Base-by-base conservation (phyloP, 2,888 invertebrate genomes). In the Coremacera marginata region DNA sequence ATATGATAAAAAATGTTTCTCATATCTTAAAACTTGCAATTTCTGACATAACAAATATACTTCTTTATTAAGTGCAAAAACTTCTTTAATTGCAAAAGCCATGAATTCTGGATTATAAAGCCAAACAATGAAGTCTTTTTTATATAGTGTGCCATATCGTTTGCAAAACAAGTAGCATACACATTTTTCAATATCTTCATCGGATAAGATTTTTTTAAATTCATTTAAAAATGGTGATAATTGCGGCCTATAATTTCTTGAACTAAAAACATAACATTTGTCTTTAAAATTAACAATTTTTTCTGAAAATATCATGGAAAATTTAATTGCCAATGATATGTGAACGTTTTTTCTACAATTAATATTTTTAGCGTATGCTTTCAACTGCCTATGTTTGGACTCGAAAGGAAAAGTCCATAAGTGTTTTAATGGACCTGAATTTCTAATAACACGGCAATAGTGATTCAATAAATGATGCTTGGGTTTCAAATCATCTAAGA, bases 341-440 rank as follows among this genome's bases (percentile, higher is more conserved):
- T 5, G 31, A n/a, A 75, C 34, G 68, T 68, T 68, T 57, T 75
- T 75, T 67, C 67, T 51, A 19, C 67, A 68, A 55, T 65, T 74
- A 51, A 67, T 74, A 37, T 74, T 74, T 65, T 65, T 67, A 16
- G 65, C 62, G 52, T 74, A 74, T 14, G 55, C 25, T 74, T 74
- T 74, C n/a, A 51, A n/a, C 31, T 74, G 31, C 65, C 55, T 67
- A 65, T 74, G 74, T 65, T 74, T 74, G 19, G 74, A 52, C 31
- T 74, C 74, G 62, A 73, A 62, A 31, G 19, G 14, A 44, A 74
- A 74, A 25, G 65, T 74, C 65, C 74, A 65, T 4, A 65, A 19
- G 65, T 67, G 31, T 44, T 44, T 67, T n/a, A 67, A 44, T 4
- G n/a, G 67, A 44, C 63, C 63, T 31, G 31, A 31, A 31, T 31